A percentile compares a stretch with the other conserved stretches of the same genome.
phyloP scores from a whole-genome alignment of 2,113 vertebrate species.

The Saguinus midas region DNA sequence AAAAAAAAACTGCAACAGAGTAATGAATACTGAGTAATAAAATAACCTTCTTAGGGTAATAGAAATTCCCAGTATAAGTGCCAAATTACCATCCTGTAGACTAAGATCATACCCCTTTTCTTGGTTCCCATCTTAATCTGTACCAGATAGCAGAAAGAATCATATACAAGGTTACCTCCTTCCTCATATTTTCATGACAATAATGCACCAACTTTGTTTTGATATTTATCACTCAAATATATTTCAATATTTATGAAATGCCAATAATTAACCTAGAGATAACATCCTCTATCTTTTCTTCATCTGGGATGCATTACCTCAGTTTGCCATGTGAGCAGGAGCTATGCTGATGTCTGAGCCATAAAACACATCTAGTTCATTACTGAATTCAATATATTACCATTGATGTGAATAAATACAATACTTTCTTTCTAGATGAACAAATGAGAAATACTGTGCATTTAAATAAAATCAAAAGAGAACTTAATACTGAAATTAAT shows the following conservation, averaged over 20 bases:
- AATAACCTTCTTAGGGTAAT: background rate
- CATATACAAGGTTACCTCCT: background rate
- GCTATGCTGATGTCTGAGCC: background rate
- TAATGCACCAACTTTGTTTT: background rate
- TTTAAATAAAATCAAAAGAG: constrained; percentile 1
- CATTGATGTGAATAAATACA: background rate
- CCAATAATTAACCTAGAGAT: background rate
- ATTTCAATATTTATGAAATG: background rate
- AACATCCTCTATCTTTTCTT: background rate
- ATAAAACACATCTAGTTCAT: background rate
- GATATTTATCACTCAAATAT: too few species aligned
- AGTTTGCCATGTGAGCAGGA: background rate
- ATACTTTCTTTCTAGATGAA: background rate
- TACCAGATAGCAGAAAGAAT: background rate
- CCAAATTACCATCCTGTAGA: background rate
- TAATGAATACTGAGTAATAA: background rate
- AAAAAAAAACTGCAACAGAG: background rate
- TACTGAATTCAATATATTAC: background rate
- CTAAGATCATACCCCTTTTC: background rate
- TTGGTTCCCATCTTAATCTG: background rate
- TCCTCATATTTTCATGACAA: background rate
- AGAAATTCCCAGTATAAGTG: background rate
- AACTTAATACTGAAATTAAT: constrained; percentile 8
- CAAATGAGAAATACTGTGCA: background rate
- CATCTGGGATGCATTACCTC: background rate